Base-by-base conservation (phyloP, 2,888 invertebrate genomes). In the Eulithis testata region DNA sequence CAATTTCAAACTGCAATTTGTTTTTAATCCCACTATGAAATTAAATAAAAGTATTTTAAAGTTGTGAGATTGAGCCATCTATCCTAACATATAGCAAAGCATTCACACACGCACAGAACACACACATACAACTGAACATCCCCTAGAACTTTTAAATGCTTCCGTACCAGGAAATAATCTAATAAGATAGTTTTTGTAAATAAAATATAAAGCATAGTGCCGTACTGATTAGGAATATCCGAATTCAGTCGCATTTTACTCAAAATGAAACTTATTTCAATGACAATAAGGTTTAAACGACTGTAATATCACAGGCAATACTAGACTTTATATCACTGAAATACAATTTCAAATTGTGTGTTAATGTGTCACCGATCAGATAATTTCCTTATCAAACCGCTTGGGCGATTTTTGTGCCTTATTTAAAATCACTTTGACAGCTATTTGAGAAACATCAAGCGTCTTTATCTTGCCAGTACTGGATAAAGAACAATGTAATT, bases 111-210 rank as follows among this genome's bases (percentile, higher is more conserved):
- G 65, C 47, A 63, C 64, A 50, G 60, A 73, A 68, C 72, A 70
- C 64, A 72, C 69, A 65, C 77, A 78, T 74, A 77, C 74, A 77
- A 84, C 83, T 81, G 84, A 81, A 77, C 82, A 76, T 81, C 80
- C 83, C 80, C 80, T 70, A 77, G 71, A 72, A 72, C 82, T 85
- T 21, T 85, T 90, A 90, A 91, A 90, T 90, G 90, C 91, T 85
- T 86, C 76, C 78, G 75, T 76, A 72, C 83, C 80, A 80, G 80
- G 78, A 81, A 80, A 69, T 71, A 71, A 53, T 69, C 73, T 71
- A 71, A 21, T 21, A 21, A 68, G 64, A 65, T 59, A 70, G 65
- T 59, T 57, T 65, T 63, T 66, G 59, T 69, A 83, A 86, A 85
- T 83, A 86, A 86, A 86, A 21, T 21, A 21, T 83, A 85, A 71